Conservation (phyloP, 2,113 vertebrate species). For the Grus americana region DNA sequence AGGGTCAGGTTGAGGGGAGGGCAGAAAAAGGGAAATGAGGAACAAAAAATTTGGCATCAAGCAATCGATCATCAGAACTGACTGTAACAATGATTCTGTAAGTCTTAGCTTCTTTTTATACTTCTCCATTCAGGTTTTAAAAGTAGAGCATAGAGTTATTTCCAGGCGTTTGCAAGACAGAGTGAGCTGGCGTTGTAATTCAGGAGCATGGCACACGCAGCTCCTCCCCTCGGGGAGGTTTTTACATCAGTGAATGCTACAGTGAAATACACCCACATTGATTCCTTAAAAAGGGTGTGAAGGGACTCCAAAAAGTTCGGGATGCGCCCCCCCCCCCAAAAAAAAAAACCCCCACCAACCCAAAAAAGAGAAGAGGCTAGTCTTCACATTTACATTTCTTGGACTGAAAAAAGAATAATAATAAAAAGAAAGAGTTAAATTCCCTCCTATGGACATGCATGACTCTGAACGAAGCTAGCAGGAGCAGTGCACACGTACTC, state of each 20-base stretch:
- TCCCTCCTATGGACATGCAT: background rate
- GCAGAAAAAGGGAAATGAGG: background rate
- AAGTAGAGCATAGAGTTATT: background rate
- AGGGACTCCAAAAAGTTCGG: background rate
- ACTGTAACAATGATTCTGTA: background rate
- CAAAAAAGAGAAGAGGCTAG: background rate
- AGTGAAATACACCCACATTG: background rate
- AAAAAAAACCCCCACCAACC: no score
- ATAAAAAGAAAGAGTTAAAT: background rate
- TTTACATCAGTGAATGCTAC: background rate
- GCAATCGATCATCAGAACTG: no score
- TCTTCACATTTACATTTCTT: background rate
- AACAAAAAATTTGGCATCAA: background rate
- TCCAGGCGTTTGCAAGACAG: background rate
- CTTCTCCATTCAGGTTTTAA: background rate
- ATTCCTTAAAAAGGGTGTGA: background rate
- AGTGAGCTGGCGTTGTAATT: background rate
- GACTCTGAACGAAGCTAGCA: background rate
- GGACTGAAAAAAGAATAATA: background rate
- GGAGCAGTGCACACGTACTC: background rate
- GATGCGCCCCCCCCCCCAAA: background rate
- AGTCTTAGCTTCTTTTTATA: background rate
- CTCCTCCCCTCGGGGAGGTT: background rate
- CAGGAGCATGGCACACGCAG: background rate
- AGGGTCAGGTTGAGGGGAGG: rapidly evolving